Base-by-base conservation (phyloP, 2,113 vertebrate species). In the Bufo bufo region DNA sequence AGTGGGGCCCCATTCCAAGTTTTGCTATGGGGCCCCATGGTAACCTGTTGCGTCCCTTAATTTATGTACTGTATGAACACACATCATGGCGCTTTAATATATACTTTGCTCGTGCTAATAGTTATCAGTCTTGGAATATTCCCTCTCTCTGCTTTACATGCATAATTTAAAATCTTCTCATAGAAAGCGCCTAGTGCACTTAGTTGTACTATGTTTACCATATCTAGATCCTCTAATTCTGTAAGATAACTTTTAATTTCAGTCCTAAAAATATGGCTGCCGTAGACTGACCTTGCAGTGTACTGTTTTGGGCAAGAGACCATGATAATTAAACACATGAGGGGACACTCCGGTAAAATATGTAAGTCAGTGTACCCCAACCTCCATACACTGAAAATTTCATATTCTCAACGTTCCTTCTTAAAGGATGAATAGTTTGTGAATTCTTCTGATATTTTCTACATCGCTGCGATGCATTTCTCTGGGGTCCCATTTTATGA, bases 391-490 rank as follows among this genome's bases (percentile, higher is more conserved):
- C 43, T 74, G 33, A 74, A 74, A 74, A 47, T 47, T 74, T 74
- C 13, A 74, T 74, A 43, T 17, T 43, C 16, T 72, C 71, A 74
- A 74, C 43, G 17, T 74, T 71, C n/a, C 43, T 16, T 74, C 43
- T 47, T 74, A 47, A 74, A 74, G 47, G 71, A 74, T 74, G 43
- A 47, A 74, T 74, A 74, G 71, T 47, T 74, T 16, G 43, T 74
- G 71, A 74, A 74, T 47, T 74, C 47, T 74, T 47, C 71, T 16
- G 71, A 74, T 74, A 47, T 47, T 19, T 74, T 47, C 71, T 47
- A 11, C 71, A 33, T 3, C 19, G 12, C 43, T 47, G 43, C 6
- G 47, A 7, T 74, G 43, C 13, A 74, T 47, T 17, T 74, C 71
- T 74, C 71, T 8, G 43, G 71, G 71, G 71, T 17, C 43, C 43